Evolutionary conservation across 2,113 vertebrate species (phyloP), one percentile per base, ranked within the genome.

Genomic region (Thunnus thynnus): DNA sequence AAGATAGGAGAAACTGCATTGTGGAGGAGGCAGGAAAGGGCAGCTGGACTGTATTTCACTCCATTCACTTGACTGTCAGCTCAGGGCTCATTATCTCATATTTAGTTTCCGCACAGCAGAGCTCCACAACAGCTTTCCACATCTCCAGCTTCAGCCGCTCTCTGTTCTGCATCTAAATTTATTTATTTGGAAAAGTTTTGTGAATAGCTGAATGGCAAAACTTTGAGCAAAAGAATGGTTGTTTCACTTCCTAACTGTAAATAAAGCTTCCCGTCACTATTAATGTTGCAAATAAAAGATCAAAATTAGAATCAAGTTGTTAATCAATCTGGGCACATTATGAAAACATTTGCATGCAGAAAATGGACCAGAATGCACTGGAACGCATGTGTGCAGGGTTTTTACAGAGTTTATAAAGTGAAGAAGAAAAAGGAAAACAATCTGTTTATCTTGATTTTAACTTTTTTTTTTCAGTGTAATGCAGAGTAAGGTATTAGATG

Each of bases 1-100:
- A 48, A 76, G 44, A 86, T 51, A 47, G 48, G n/a, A 68, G 61
- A 44, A 63, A 60, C 16, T 36, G 51, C 44, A 72, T 76, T 83
- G 72, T 83, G 30, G 55, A 70, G 20, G 14, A 78, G 52, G n/a
- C 60, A 65, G 27, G 32, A 78, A 63, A 75, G 69, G 80, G 72
- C 44, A 79, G 65, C 69, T 69, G 82, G 77, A 68, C 56, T 56
- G 71, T 18, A 73, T 83, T 80, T 83, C 52, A 65, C 69, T 83
- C 55, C 44, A 69, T 86, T 86, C 77, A 78, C 69, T 68, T 36
- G n/a, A 83, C 75, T 86, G 76, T 78, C 79, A 72, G 61, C 76
- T 73, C 25, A 3, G 67, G 22, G 63, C 84, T 85, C 65, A 87
- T 87, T 76, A 90, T 75, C 60, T 72, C 72, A 78, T 63, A 71